Evolutionary conservation across 1,140 invertebrate species (phyloP).

Genomic region (Acromyrmex heyeri): DNA sequence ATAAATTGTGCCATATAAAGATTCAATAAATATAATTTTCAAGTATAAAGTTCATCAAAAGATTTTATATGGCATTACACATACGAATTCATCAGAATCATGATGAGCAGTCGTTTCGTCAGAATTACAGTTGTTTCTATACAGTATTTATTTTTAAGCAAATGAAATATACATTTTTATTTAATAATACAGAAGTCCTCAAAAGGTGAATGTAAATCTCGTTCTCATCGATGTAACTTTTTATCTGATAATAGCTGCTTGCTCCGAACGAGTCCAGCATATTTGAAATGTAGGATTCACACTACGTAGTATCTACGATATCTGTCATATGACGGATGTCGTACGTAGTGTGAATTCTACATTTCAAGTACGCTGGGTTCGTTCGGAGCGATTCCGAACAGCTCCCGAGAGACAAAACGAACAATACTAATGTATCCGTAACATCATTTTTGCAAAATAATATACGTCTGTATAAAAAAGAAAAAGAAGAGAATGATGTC

Average conservation of each 20-base stretch:
- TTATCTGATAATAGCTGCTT: neutral
- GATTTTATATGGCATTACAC: conserved; percentile 55
- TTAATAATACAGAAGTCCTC: conserved; percentile 35
- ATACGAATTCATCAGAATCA: conserved; percentile 63
- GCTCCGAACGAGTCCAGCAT: too few relatives aligned
- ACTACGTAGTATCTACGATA: too few relatives aligned
- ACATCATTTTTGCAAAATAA: conserved; percentile 42
- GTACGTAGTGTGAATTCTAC: too few relatives aligned
- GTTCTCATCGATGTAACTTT: conserved; percentile 16
- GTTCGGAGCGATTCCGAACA: too few relatives aligned
- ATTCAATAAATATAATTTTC: conserved; percentile 63
- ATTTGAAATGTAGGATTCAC: too few relatives aligned
- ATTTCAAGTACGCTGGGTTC: too few relatives aligned
- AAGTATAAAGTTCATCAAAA: conserved; percentile 17
- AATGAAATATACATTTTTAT: conserved; percentile 15
- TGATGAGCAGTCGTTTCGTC: conserved; percentile 16
- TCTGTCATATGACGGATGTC: too few relatives aligned
- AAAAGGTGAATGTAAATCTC: conserved; percentile 39
- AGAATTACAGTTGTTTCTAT: neutral
- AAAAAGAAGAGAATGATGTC: conserved; percentile 31
- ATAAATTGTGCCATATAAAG: conserved; percentile 62
- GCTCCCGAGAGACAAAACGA: too few relatives aligned
- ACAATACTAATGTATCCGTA: conserved; percentile 12
- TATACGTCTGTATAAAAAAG: conserved; percentile 31
- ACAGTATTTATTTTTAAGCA: conserved; percentile 26